These are phyloP conservation scores for Channa maculata DNA, from an alignment of 2,113 vertebrate species.

Conservation along the genomic window DNA sequence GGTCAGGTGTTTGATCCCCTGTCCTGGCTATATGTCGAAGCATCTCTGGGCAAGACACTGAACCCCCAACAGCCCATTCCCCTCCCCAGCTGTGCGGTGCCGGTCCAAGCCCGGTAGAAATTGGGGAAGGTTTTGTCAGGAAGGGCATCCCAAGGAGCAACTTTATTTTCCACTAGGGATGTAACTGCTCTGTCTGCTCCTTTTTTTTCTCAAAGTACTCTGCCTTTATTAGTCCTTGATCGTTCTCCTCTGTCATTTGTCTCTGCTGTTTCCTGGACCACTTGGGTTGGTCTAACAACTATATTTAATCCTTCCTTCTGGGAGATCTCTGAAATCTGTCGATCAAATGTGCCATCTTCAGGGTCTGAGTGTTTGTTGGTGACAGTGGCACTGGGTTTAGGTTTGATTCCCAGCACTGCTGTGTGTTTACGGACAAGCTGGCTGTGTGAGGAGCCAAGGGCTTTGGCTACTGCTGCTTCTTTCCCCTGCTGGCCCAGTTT, in stretches of 20 bases:
- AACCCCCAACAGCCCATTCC: too few species aligned
- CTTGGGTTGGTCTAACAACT: neutral
- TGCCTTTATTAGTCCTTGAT: constrained; percentile 15
- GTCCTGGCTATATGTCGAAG: too few species aligned
- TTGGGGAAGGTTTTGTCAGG: too few species aligned
- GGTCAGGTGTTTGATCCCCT: too few species aligned
- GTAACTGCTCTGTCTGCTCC: neutral
- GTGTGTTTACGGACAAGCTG: constrained; percentile 69
- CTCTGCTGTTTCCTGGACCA: neutral
- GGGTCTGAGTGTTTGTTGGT: constrained; percentile 25
- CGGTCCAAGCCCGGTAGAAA: too few species aligned
- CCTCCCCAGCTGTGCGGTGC: too few species aligned
- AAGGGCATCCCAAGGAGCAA: neutral
- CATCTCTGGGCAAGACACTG: too few species aligned
- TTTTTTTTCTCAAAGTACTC: too few species aligned
- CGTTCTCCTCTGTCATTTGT: constrained; percentile 19
- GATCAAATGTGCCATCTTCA: neutral
- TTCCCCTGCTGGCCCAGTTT: constrained; percentile 83
- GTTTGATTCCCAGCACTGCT: neutral
- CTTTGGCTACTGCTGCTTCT: constrained; percentile 71
- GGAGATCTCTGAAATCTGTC: neutral
- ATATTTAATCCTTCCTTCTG: neutral
- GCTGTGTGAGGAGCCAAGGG: constrained; percentile 52
- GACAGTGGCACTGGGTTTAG: constrained; percentile 8
- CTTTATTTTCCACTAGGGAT: constrained; percentile 83